These are phyloP conservation scores for Patagioenas fasciata DNA, from an alignment of 2,113 vertebrate species.

Conservation along the genomic window DNA sequence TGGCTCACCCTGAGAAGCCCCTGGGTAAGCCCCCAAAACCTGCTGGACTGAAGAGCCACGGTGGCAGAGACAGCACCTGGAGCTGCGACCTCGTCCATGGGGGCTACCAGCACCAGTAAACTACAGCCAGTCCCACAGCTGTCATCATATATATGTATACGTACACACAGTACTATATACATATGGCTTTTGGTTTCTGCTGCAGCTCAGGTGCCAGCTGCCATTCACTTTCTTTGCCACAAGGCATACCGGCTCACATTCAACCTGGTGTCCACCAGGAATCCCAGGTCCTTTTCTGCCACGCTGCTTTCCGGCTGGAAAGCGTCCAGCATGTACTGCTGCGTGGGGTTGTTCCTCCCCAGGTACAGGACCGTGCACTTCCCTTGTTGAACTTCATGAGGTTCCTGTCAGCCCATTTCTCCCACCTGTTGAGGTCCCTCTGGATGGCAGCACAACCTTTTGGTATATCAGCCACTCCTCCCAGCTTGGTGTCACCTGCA, in stretches of 20 bases:
- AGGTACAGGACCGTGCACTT: neutral
- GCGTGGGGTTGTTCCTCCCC: neutral
- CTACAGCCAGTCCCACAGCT: neutral
- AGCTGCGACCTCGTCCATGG: neutral
- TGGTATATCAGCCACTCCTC: neutral
- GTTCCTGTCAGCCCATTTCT: neutral
- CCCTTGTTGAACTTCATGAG: neutral
- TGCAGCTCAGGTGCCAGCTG: neutral
- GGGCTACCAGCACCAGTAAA: neutral
- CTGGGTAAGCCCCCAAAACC: neutral
- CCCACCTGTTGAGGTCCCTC: neutral
- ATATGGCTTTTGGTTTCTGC: neutral
- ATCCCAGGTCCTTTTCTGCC: neutral
- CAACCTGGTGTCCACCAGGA: neutral
- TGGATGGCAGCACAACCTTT: neutral
- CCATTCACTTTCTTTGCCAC: neutral
- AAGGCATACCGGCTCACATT: too few species aligned
- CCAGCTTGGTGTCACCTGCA: neutral
- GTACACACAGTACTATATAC: rapidly evolving
- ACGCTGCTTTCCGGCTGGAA: neutral
- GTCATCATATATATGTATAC: too few species aligned
- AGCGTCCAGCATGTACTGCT: neutral
- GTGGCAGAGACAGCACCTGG: neutral
- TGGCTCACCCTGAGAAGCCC: neutral
- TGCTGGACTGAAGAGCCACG: neutral